Percentiles rank a stretch among this genome's conserved stretches.
phyloP scores from a whole-genome alignment of 1,140 invertebrate species.

The Trypoxylus dichotomus region DNA sequence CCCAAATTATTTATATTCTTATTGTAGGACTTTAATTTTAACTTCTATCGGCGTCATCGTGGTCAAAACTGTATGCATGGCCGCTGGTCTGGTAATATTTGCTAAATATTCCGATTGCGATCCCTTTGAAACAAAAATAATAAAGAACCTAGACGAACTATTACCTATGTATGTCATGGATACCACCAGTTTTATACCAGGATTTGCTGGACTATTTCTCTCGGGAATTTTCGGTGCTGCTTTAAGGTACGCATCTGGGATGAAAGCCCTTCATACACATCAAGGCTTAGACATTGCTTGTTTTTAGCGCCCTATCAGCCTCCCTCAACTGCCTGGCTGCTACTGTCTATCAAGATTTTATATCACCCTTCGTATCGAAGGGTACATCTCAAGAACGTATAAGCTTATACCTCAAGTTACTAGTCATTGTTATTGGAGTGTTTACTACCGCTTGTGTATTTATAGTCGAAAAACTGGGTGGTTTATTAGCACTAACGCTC shows the following conservation, averaged over 20 bases:
- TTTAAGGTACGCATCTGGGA: slow-evolving; percentile 18
- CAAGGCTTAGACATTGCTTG: neutral
- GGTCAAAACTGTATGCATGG: slow-evolving; percentile 44
- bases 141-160: slow-evolving; percentile 53
- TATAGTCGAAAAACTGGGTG: slow-evolving; percentile 63
- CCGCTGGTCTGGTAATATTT: slow-evolving; percentile 70
- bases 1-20: too few relatives aligned
- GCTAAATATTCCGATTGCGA: slow-evolving; percentile 72
- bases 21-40: slow-evolving; percentile 43
- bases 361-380: slow-evolving; percentile 53
- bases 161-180: slow-evolving; percentile 59
- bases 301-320: slow-evolving; percentile 64
- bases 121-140: slow-evolving; percentile 61
- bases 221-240: slow-evolving; percentile 65
- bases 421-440: slow-evolving; percentile 62
- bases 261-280: neutral
- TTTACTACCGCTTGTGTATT: slow-evolving; percentile 63
- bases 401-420: slow-evolving; percentile 59
- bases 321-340: slow-evolving; percentile 68
- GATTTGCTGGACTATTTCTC: slow-evolving; percentile 63
- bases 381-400: slow-evolving; percentile 54
- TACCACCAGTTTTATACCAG: slow-evolving; percentile 52
- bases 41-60: neutral
- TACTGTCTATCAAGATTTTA: slow-evolving; percentile 68
- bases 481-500: slow-evolving; percentile 63